phyloP scores from a whole-genome alignment of 2,888 invertebrate genomes.

The Pseudolycoriella hygida region DNA sequence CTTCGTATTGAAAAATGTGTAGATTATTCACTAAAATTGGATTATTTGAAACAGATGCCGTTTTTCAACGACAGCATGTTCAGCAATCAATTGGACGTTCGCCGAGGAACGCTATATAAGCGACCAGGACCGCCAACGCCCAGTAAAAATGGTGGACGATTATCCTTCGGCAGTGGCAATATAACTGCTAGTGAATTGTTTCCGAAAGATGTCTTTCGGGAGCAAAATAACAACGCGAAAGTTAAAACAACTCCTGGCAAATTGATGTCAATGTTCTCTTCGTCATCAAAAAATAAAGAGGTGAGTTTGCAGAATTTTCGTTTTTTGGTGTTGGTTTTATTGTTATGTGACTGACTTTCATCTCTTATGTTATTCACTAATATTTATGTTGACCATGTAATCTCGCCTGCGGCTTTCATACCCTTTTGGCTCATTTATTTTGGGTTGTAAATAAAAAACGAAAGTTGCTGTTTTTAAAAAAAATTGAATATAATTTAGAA shows the following conservation, averaged over 20 bases:
- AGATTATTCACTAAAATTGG: too few relatives aligned
- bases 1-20: too few relatives aligned
- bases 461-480: too few relatives aligned
- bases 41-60: neutral
- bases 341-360: too few relatives aligned
- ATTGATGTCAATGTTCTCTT: conserved; percentile 39
- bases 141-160: conserved; percentile 60
- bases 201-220: conserved; percentile 37
- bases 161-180: conserved; percentile 33
- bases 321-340: too few relatives aligned
- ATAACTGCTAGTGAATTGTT: conserved; percentile 31
- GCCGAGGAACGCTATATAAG: conserved; percentile 47
- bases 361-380: too few relatives aligned
- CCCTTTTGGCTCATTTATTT: too few relatives aligned
- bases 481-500: too few relatives aligned
- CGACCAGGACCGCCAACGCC: conserved; percentile 76
- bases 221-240: conserved; percentile 18
- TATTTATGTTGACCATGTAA: too few relatives aligned
- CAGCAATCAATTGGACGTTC: conserved; percentile 16
- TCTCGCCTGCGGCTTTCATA: too few relatives aligned
- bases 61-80: conserved; percentile 22
- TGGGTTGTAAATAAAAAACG: too few relatives aligned
- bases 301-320: conserved; percentile 16
- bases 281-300: conserved; percentile 26
- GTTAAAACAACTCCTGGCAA: conserved; percentile 46